Conservation (phyloP, 2,113 vertebrate genomes). For the Phrynocephalus versicolor region DNA sequence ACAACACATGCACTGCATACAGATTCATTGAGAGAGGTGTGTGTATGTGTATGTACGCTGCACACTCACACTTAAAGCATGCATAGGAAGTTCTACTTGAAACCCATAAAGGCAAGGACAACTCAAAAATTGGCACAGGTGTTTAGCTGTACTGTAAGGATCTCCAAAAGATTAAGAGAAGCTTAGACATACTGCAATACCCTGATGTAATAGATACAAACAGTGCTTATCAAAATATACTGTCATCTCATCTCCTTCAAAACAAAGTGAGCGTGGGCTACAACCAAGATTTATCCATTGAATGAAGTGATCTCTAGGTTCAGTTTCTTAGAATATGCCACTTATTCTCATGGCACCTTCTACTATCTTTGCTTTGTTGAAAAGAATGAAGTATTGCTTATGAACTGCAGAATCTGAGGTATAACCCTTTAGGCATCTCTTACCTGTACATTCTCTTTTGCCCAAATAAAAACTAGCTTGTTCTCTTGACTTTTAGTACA, state of each 20-base stretch:
- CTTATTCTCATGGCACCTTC: background rate
- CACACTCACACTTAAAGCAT: no score
- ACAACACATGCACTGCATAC: slow-evolving; percentile 10
- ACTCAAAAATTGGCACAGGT: background rate
- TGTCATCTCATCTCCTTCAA: background rate
- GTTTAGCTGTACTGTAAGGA: background rate
- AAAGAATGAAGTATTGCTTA: background rate
- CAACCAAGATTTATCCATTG: background rate
- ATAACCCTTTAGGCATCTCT: background rate
- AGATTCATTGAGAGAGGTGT: background rate
- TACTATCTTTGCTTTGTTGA: background rate
- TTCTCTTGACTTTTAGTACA: background rate
- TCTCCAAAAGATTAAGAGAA: background rate
- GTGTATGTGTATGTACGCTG: no score
- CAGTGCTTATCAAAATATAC: background rate
- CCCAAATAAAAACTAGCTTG: background rate
- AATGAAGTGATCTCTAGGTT: background rate
- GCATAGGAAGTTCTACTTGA: background rate
- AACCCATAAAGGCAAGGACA: slow-evolving; percentile 26
- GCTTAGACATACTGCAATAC: slow-evolving; percentile 3
- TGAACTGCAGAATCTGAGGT: background rate
- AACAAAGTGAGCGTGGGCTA: background rate
- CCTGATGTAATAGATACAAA: background rate
- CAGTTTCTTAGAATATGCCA: background rate
- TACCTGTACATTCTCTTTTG: background rate